These are phyloP conservation scores for Argentina silus DNA, from an alignment of 2,797 vertebrate genomes.

Conservation along the genomic window DNA sequence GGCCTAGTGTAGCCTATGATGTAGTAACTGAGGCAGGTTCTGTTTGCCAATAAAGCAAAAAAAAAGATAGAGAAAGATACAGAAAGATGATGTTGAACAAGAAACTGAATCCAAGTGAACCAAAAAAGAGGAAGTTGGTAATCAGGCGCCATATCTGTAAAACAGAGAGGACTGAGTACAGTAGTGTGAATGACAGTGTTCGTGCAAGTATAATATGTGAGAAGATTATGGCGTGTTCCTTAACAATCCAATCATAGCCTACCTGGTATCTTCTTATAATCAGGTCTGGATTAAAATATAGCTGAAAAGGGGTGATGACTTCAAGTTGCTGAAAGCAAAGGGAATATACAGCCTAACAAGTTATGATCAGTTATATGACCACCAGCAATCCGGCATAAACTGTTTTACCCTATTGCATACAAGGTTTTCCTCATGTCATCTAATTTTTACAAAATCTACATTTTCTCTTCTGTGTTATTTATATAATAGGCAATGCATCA, in stretches of 20 bases:
- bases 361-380: too few species aligned
- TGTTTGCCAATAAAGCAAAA: too few species aligned
- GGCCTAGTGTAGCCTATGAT: neutral
- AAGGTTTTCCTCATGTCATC: too few species aligned
- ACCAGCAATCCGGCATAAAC: neutral
- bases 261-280: slow-evolving; percentile 90
- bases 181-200: too few species aligned
- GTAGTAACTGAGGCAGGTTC: neutral
- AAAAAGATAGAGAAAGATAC: slow-evolving; percentile 56
- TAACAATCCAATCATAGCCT: slow-evolving; percentile 49
- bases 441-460: too few species aligned
- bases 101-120: slow-evolving; percentile 90
- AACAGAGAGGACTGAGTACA: slow-evolving; percentile 16
- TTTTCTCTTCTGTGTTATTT: too few species aligned
- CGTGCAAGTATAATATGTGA: neutral
- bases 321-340: slow-evolving; percentile 81
- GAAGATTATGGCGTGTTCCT: neutral
- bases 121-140: slow-evolving; percentile 92
- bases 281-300: slow-evolving; percentile 90
- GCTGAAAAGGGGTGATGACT: slow-evolving; percentile 87
- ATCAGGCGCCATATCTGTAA: slow-evolving; percentile 87
- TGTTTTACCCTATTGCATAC: neutral
- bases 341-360: neutral
- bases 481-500: too few species aligned
- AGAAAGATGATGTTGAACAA: slow-evolving; percentile 92